phyloP scores from a whole-genome alignment of 2,113 vertebrate genomes.

The Mormoops blainvillei region DNA sequence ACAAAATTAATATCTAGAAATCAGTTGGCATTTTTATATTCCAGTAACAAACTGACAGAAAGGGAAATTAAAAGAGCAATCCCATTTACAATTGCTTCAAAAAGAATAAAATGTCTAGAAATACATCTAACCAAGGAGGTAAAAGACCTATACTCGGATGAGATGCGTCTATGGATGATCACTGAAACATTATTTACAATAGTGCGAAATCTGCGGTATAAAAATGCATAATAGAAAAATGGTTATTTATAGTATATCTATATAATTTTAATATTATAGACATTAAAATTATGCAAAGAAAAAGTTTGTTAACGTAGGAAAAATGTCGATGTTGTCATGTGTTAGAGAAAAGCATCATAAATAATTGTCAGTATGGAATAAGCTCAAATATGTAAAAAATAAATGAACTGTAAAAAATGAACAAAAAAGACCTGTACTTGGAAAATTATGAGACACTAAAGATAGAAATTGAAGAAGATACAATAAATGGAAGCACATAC shows the following conservation, averaged over 20 bases:
- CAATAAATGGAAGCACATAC: no score
- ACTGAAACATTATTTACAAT: background rate
- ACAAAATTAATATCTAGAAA: no score
- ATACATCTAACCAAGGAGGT: no score
- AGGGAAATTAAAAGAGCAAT: no score
- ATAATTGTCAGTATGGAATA: background rate
- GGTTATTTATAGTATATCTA: background rate
- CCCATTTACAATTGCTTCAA: no score
- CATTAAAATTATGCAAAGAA: background rate
- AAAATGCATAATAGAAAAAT: background rate
- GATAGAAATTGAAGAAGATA: no score
- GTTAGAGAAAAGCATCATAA: background rate
- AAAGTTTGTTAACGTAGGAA: background rate
- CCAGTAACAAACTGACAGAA: no score
- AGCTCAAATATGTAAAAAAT: background rate
- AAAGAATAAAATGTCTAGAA: no score
- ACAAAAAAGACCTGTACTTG: no score
- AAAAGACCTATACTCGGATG: background rate
- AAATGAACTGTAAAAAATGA: background rate
- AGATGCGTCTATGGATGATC: background rate
- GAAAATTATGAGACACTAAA: no score
- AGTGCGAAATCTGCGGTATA: background rate
- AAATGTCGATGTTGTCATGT: background rate
- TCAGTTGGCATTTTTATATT: no score
- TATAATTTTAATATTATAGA: background rate